phyloP scores from a whole-genome alignment of 2,113 vertebrate genomes.

The Rhea americana region DNA sequence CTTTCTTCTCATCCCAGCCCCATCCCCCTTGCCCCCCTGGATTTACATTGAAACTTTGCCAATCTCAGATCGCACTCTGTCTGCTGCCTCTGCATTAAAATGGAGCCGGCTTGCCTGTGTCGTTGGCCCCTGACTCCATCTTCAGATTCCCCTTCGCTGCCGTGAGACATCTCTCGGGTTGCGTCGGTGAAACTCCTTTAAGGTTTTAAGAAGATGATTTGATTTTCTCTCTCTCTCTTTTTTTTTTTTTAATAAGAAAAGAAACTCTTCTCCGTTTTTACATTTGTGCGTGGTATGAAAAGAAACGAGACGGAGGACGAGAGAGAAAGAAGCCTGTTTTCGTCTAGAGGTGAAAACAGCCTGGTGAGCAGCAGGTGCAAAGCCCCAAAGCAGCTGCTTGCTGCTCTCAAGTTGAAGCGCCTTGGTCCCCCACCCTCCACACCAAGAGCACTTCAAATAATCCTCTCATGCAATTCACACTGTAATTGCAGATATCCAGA shows the following conservation, averaged over 20 bases:
- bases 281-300: constrained; percentile 57
- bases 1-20: constrained; percentile 81
- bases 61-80: constrained; percentile 79
- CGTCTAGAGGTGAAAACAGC: constrained; percentile 81
- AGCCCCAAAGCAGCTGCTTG: constrained; percentile 85
- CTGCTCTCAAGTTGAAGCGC: constrained; percentile 78
- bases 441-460: constrained; percentile 88
- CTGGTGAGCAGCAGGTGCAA: constrained; percentile 87
- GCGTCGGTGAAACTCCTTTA: constrained; percentile 53
- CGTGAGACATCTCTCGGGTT: constrained; percentile 37
- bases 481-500: constrained; percentile 86
- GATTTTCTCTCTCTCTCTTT: neutral
- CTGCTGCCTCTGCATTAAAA: constrained; percentile 81
- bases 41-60: constrained; percentile 86
- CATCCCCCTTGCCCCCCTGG: constrained; percentile 76
- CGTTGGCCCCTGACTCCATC: constrained; percentile 47
- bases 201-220: neutral
- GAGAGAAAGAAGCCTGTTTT: constrained; percentile 75
- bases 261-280: constrained; percentile 47
- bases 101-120: constrained; percentile 66
- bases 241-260: neutral
- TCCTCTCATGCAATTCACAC: constrained; percentile 89
- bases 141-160: constrained; percentile 51
- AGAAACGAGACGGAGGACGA: constrained; percentile 51
- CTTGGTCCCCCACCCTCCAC: constrained; percentile 77